Base-by-base conservation (phyloP, 2,797 vertebrate species). In the Thunnus albacares region DNA sequence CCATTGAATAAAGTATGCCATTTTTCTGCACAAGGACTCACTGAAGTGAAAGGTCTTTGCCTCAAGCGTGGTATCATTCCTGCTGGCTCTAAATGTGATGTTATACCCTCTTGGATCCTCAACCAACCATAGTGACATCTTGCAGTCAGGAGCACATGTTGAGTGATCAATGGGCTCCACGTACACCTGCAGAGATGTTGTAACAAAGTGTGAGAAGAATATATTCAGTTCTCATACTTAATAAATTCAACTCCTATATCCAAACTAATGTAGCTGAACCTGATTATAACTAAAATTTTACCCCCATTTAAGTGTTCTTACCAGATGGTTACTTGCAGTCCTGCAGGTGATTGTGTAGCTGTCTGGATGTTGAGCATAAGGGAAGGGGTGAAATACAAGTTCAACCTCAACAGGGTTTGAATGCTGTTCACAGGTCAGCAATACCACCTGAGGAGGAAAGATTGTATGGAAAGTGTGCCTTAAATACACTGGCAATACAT, bases 311-410 rank as follows among this genome's bases (percentile, higher is more conserved):
- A 6, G 3, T 20, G 20, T 52, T 71, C 87, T 88, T 95, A 97
- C 97, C 94, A 95, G 93, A 77, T 88, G 79, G 86, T 81, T 72
- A 75, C 84, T 83, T 66, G 85, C 77, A 79, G 77, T 86, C 91
- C 85, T 89, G 81, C 70, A 84, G 3, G 81, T 95, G 76, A 97
- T 75, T 75, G 90, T 82, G 71, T 96, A 97, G 83, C 84, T 84
- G 70, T 96, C 94, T 80, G 95, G 78, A 79, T 90, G 85, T 57
- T 60, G 68, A 90, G 78, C 81, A 28, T 87, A 71, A 10, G 95
- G 91, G 83, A 97, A 95, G 61, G 86, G 77, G 72, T 90, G 85
- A 94, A 97, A 98, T 12, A 92, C 87, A 88, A 97, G 59, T 76
- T 92, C 90, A 68, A 95, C 78, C 18, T 68, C 67, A 77, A 92